phyloP scores from a whole-genome alignment of 2,113 vertebrate species.

The Pionites leucogaster region DNA sequence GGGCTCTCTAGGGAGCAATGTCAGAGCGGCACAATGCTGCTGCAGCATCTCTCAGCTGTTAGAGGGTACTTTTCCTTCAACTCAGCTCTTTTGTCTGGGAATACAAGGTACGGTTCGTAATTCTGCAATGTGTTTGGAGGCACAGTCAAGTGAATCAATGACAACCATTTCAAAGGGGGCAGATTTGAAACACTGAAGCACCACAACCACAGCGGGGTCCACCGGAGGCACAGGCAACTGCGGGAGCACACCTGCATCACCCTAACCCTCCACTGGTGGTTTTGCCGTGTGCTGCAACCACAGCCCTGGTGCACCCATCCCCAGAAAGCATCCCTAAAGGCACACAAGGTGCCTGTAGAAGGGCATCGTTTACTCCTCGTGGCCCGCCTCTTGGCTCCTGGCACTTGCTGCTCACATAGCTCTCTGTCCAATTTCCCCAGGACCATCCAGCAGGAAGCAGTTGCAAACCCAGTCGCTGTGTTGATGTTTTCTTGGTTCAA shows the following conservation, averaged over 20 bases:
- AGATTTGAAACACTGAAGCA: not conserved
- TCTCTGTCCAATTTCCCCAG: not conserved
- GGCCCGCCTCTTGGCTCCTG: not conserved
- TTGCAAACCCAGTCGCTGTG: not conserved
- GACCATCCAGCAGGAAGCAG: constrained; percentile 8
- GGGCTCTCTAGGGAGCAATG: not conserved
- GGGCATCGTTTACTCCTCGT: accelerated
- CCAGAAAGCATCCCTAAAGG: not conserved
- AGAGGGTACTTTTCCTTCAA: not conserved
- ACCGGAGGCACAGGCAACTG: accelerated
- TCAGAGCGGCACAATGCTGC: accelerated
- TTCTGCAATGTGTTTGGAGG: not conserved
- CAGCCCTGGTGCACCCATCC: not conserved
- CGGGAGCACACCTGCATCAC: accelerated
- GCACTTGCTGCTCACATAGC: not conserved
- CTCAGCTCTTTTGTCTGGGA: not conserved
- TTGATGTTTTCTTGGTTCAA: not conserved
- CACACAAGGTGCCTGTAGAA: accelerated
- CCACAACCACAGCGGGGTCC: not conserved
- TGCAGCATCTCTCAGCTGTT: not conserved
- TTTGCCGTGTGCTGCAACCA: not conserved
- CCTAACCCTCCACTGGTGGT: accelerated
- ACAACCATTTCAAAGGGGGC: not conserved
- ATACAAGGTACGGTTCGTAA: accelerated
- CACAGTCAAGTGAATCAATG: not conserved